Conservation (phyloP, 2,888 invertebrate genomes). For the Dorcus hopei region DNA sequence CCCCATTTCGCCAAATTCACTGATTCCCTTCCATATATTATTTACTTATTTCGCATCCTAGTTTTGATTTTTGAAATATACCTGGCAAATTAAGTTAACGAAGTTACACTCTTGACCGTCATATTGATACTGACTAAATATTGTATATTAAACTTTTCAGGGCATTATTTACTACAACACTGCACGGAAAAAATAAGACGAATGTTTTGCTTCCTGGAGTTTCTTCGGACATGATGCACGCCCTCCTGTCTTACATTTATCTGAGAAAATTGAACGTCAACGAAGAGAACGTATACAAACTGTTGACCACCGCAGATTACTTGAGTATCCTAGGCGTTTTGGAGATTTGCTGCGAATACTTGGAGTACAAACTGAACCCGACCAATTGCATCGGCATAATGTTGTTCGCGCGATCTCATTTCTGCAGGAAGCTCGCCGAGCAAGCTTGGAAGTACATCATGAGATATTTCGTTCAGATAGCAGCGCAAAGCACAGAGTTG, state of each 20-base stretch:
- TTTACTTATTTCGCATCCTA: too few species aligned
- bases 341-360: constrained; percentile 75
- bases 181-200: constrained; percentile 64
- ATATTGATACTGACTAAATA: too few species aligned
- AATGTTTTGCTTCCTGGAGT: constrained; percentile 76
- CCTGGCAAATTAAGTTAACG: too few species aligned
- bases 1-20: too few species aligned
- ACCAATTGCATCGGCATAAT: constrained; percentile 82
- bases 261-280: constrained; percentile 72
- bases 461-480: constrained; percentile 72
- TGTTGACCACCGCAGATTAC: constrained; percentile 85
- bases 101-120: too few species aligned
- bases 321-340: constrained; percentile 80
- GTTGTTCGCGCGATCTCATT: constrained; percentile 73
- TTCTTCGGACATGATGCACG: constrained; percentile 70
- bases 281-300: constrained; percentile 74
- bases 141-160: constrained; percentile 45
- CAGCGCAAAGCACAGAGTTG: constrained; percentile 71
- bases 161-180: constrained; percentile 77
- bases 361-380: constrained; percentile 65
- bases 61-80: too few species aligned
- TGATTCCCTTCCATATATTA: too few species aligned
- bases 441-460: constrained; percentile 58
- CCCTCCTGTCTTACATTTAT: constrained; percentile 83
- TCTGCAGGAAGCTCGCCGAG: constrained; percentile 68